A percentile compares a stretch with the other conserved stretches of the same genome.
Conservation (phyloP, 2,113 vertebrate genomes). For the Ailurus styani region DNA sequence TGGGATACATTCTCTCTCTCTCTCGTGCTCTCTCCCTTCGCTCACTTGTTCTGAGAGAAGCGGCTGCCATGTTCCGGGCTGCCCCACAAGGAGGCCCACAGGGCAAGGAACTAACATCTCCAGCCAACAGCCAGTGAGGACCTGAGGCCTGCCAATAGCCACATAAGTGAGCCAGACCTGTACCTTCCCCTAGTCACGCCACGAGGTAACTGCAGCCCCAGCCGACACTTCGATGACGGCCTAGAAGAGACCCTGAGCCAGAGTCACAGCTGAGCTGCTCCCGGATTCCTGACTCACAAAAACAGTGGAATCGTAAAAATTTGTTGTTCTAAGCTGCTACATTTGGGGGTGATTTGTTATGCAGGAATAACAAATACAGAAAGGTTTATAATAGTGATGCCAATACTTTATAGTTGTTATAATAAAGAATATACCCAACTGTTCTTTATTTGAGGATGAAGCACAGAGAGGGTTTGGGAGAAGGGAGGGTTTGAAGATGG, state of each 20-base stretch:
- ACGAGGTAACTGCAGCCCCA: background rate
- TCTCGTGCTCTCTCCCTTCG: background rate
- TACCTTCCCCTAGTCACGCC: background rate
- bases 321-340: background rate
- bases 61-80: background rate
- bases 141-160: background rate
- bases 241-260: background rate
- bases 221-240: background rate
- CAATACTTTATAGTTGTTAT: background rate
- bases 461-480: background rate
- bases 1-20: background rate
- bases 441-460: background rate
- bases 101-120: background rate
- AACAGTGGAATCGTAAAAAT: background rate
- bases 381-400: background rate
- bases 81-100: background rate
- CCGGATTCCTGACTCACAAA: background rate
- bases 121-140: background rate
- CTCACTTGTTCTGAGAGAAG: background rate
- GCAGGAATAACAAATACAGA: background rate
- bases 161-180: background rate
- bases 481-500: background rate
- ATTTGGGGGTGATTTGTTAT: background rate
- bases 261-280: background rate
- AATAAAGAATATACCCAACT: background rate